phyloP scores from a whole-genome alignment of 2,888 invertebrate species.

The Philaethria dido region DNA sequence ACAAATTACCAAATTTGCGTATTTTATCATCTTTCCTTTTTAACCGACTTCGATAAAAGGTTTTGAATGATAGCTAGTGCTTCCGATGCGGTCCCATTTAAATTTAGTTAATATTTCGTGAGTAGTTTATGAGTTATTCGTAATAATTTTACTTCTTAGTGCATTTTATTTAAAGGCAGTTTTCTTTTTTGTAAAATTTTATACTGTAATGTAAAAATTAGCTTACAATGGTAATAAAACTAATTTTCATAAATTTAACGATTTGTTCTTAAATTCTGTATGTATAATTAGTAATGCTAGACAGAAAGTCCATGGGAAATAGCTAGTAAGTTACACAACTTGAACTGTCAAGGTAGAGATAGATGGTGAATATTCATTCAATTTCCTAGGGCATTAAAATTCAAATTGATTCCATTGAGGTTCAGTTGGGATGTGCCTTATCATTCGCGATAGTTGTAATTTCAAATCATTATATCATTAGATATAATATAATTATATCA shows the following conservation, averaged over 20 bases:
- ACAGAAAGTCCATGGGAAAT: slow-evolving; percentile 9
- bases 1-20: neutral
- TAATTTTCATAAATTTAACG: neutral
- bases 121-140: too few relatives aligned
- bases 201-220: too few relatives aligned
- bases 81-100: too few relatives aligned
- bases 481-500: too few relatives aligned
- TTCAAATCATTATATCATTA: neutral
- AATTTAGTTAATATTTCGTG: too few relatives aligned
- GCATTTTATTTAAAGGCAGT: too few relatives aligned
- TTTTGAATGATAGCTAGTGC: too few relatives aligned
- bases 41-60: neutral
- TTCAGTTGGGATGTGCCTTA: slow-evolving; percentile 26
- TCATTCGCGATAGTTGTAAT: neutral
- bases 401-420: slow-evolving; percentile 40
- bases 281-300: slow-evolving; percentile 13
- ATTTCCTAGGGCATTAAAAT: slow-evolving; percentile 50
- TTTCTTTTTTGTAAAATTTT: too few relatives aligned
- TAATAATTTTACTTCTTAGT: too few relatives aligned
- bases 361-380: slow-evolving; percentile 60
- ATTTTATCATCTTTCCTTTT: neutral
- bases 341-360: slow-evolving; percentile 41
- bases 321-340: slow-evolving; percentile 31
- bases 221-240: too few relatives aligned
- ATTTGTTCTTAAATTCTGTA: neutral